A percentile compares a stretch with the other conserved stretches of the same genome.
Conservation (phyloP, 2,113 vertebrate species). For the Perca flavescens region DNA sequence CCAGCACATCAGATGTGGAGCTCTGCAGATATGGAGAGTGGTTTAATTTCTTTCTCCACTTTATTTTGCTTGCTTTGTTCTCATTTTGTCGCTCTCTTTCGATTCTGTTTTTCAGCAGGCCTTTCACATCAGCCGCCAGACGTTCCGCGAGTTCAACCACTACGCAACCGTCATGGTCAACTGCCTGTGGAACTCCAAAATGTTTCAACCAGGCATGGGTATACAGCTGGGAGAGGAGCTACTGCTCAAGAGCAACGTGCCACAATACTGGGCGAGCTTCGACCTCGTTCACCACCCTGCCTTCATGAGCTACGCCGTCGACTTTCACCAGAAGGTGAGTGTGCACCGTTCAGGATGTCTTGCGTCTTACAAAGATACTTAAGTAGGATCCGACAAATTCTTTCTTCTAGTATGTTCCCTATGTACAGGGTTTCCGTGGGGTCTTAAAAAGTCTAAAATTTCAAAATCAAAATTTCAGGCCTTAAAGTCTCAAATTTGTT, state of each 20-base stretch:
- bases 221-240: constrained; percentile 81
- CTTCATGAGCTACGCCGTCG: constrained; percentile 85
- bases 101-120: constrained; percentile 64
- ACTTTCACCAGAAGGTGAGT: constrained; percentile 90
- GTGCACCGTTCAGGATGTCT: neutral
- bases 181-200: constrained; percentile 91
- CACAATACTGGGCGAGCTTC: constrained; percentile 82
- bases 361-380: neutral
- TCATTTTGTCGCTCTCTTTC: neutral
- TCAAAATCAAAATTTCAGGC: too few relatives aligned
- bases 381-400: too few relatives aligned
- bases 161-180: constrained; percentile 89
- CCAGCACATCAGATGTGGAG: neutral
- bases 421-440: too few relatives aligned
- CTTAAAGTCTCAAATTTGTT: too few relatives aligned
- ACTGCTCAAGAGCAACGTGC: constrained; percentile 79
- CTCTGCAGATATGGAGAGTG: neutral
- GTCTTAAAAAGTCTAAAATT: too few relatives aligned
- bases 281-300: constrained; percentile 92
- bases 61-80: neutral
- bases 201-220: constrained; percentile 82
- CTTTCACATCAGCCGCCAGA: constrained; percentile 88
- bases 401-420: too few relatives aligned
- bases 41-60: neutral
- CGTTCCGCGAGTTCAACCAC: constrained; percentile 89